phyloP scores from a whole-genome alignment of 1,140 invertebrate genomes.

The Gryllus bimaculatus region DNA sequence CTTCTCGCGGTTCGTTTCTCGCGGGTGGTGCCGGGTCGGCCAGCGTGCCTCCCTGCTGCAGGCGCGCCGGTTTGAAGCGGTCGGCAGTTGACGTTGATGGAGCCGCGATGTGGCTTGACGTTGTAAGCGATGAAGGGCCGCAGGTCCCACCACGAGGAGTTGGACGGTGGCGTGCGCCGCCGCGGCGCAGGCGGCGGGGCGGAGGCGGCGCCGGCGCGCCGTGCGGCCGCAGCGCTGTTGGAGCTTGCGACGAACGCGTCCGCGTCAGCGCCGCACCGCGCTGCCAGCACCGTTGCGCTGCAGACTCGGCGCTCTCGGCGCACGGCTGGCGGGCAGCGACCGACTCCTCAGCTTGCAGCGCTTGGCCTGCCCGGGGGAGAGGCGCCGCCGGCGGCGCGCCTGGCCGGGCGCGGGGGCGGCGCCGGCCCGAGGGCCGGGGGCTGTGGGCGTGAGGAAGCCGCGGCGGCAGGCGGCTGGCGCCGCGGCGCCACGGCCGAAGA shows the following conservation, averaged over 20 bases:
- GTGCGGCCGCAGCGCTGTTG: constrained; percentile 30
- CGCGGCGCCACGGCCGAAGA: constrained; percentile 23
- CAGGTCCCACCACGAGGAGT: constrained; percentile 55
- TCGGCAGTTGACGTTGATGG: constrained; percentile 69
- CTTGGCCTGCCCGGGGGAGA: constrained; percentile 30
- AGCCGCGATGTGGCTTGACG: constrained; percentile 59
- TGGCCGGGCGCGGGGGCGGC: constrained; percentile 24
- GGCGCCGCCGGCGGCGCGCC: constrained; percentile 22
- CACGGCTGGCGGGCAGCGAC: constrained; percentile 46
- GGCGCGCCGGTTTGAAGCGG: constrained; percentile 55
- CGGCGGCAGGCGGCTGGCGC: constrained; percentile 23
- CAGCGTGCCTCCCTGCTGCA: constrained; percentile 55
- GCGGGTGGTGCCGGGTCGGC: constrained; percentile 51
- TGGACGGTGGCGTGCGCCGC: constrained; percentile 30
- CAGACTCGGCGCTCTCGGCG: constrained; percentile 42
- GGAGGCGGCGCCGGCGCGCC: constrained; percentile 63
- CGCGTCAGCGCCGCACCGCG: constrained; percentile 30
- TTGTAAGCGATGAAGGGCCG: constrained; percentile 63
- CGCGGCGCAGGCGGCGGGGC: constrained; percentile 36
- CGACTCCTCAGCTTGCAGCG: constrained; percentile 47
- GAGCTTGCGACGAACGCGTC: constrained; percentile 26
- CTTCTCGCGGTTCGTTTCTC: constrained; percentile 54
- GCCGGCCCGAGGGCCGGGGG: constrained; percentile 20
- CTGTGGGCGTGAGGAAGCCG: constrained; percentile 15
- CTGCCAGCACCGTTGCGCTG: constrained; percentile 39